Conservation (phyloP, 37 sponge, comb jelly and placozoan species). For the Mnemiopsis leidyi region DNA sequence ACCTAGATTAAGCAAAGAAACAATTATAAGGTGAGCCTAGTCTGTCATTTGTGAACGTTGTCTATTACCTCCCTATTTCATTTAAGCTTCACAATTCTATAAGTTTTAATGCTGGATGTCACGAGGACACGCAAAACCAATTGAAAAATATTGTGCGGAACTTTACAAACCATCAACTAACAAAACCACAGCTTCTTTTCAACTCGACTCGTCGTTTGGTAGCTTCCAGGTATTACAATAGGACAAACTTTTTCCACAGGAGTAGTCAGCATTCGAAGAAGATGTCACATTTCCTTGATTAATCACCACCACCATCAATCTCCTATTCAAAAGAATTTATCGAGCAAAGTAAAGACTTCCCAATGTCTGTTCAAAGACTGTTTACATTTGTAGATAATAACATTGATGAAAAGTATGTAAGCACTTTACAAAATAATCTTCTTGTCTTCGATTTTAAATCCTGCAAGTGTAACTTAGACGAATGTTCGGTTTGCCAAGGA, state of each 20-base stretch:
- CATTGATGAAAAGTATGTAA: neutral
- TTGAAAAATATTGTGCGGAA: neutral
- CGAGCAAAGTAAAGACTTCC: neutral
- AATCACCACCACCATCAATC: neutral
- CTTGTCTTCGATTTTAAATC: neutral
- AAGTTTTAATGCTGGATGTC: neutral
- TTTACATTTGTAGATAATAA: neutral
- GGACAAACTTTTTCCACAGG: neutral
- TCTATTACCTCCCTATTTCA: neutral
- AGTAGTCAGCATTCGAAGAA: neutral
- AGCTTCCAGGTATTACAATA: neutral
- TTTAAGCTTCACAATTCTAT: slow-evolving; percentile 25
- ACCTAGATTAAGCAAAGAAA: neutral
- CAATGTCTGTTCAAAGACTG: neutral
- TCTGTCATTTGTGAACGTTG: neutral
- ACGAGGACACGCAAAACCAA: neutral
- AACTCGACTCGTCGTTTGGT: neutral
- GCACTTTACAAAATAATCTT: neutral
- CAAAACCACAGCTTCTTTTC: slow-evolving; percentile 6
- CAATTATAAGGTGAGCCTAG: neutral
- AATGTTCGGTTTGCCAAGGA: neutral
- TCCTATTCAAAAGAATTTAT: neutral
- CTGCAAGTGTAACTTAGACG: neutral
- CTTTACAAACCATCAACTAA: slow-evolving; percentile 6
- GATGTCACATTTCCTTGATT: neutral